These are phyloP conservation scores for Anoura caudifer DNA, from an alignment of 2,113 vertebrate genomes.

Conservation along the genomic window DNA sequence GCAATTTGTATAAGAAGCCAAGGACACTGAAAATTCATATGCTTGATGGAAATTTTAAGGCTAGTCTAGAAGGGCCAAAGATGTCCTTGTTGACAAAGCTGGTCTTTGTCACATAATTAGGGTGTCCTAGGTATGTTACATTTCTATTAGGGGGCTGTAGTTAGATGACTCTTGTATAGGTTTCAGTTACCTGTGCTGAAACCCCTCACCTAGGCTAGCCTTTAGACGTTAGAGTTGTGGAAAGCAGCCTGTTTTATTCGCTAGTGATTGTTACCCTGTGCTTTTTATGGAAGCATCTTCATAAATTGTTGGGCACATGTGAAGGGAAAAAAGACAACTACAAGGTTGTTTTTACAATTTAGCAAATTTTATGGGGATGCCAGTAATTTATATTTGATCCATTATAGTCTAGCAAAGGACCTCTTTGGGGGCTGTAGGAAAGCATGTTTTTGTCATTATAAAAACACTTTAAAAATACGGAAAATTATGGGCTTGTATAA, in stretches of 20 bases:
- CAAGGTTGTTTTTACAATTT: conserved; percentile 12
- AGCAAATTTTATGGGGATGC: conserved; percentile 44
- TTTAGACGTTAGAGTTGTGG: conserved; percentile 42
- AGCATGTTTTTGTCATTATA: conserved; percentile 55
- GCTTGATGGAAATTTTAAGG: background rate
- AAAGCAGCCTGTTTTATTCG: background rate
- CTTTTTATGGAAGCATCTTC: conserved; percentile 14
- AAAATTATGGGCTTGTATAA: conserved; percentile 3
- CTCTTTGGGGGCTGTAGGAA: conserved; percentile 10
- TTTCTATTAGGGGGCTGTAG: conserved; percentile 24
- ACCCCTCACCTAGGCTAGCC: background rate
- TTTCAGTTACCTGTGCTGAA: background rate
- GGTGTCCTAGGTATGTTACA: background rate
- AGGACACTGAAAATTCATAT: background rate
- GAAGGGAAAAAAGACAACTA: background rate
- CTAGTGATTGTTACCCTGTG: background rate
- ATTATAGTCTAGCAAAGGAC: conserved; percentile 43
- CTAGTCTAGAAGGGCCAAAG: conserved; percentile 58
- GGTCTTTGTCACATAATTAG: conserved; percentile 58
- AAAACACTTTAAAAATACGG: conserved; percentile 16
- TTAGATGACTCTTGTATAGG: conserved; percentile 27
- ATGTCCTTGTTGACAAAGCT: conserved; percentile 64
- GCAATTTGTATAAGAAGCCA: background rate
- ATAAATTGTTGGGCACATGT: conserved; percentile 16
- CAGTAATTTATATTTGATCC: conserved; percentile 47